phyloP scores from a whole-genome alignment of 1,140 invertebrate genomes.

The Euglossa dilemma region DNA sequence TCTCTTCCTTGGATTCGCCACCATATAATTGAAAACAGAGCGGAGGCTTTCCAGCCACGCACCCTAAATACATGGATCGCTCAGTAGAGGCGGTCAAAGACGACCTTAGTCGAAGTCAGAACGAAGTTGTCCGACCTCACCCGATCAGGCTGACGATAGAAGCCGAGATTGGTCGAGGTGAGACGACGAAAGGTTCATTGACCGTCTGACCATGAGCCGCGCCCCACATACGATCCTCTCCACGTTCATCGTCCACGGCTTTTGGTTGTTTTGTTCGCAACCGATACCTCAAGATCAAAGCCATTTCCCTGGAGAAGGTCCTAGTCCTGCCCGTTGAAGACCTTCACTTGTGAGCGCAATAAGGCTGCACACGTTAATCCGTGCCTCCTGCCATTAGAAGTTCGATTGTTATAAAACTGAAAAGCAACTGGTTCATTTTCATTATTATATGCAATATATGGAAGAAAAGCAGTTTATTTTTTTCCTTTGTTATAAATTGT shows the following conservation, averaged over 20 bases:
- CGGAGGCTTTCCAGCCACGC: constrained; percentile 8
- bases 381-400: background rate
- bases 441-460: background rate
- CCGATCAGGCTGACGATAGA: constrained; percentile 49
- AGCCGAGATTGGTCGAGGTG: constrained; percentile 63
- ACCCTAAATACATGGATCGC: constrained; percentile 36
- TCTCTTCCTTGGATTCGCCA: background rate
- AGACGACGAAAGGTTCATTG: constrained; percentile 72
- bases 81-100: constrained; percentile 48
- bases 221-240: constrained; percentile 71
- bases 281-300: constrained; percentile 70
- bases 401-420: constrained; percentile 11
- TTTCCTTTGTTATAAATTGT: background rate
- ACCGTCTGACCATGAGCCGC: constrained; percentile 80
- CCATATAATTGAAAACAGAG: constrained; percentile 2
- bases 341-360: constrained; percentile 51
- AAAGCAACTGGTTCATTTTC: background rate
- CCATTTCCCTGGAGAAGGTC: constrained; percentile 61
- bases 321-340: constrained; percentile 59
- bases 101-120: constrained; percentile 57
- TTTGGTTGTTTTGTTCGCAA: constrained; percentile 65
- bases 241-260: constrained; percentile 49
- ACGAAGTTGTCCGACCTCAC: constrained; percentile 68
- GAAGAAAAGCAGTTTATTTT: constrained; percentile 2
- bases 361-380: constrained; percentile 39